A percentile compares a stretch with the other conserved stretches of the same genome.
phyloP scores from a whole-genome alignment of 2,888 invertebrate species.

The Cactoblastis cactorum region DNA sequence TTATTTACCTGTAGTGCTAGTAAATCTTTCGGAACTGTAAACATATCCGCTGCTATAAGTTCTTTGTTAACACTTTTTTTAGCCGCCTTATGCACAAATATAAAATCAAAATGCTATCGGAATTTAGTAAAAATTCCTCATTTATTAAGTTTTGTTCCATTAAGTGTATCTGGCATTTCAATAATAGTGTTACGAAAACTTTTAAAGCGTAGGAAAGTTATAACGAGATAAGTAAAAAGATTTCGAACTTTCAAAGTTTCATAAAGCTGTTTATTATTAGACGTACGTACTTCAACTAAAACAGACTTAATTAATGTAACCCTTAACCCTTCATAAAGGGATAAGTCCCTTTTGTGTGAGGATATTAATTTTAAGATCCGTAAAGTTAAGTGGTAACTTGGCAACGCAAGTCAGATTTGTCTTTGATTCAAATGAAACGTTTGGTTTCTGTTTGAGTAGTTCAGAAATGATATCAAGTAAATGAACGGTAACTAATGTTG shows the following conservation, averaged over 20 bases:
- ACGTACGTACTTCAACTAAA: constrained; percentile 7
- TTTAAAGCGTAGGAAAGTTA: constrained; percentile 12
- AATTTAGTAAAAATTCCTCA: not conserved
- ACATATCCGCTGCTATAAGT: not conserved
- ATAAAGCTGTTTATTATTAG: constrained; percentile 1
- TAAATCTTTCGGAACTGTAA: constrained; percentile 13
- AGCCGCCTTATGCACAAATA: not conserved
- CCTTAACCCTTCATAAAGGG: constrained; percentile 15
- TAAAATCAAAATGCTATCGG: not conserved
- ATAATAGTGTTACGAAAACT: not conserved
- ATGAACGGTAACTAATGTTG: constrained; percentile 17
- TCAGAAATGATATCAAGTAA: constrained; percentile 4
- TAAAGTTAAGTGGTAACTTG: constrained; percentile 13
- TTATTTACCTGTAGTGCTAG: constrained; percentile 10
- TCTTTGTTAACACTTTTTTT: not conserved
- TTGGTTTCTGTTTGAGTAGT: not conserved
- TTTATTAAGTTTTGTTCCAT: not conserved
- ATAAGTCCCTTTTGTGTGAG: constrained; percentile 16
- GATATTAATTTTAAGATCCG: constrained; percentile 20
- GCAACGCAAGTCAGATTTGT: constrained; percentile 12
- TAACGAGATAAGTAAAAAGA: constrained; percentile 13
- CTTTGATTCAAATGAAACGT: not conserved
- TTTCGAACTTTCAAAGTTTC: constrained; percentile 2
- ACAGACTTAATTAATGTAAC: constrained; percentile 20
- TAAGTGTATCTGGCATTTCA: no score